Conservation (phyloP, 2,113 vertebrate genomes). For the Sylvilagus bachmani region DNA sequence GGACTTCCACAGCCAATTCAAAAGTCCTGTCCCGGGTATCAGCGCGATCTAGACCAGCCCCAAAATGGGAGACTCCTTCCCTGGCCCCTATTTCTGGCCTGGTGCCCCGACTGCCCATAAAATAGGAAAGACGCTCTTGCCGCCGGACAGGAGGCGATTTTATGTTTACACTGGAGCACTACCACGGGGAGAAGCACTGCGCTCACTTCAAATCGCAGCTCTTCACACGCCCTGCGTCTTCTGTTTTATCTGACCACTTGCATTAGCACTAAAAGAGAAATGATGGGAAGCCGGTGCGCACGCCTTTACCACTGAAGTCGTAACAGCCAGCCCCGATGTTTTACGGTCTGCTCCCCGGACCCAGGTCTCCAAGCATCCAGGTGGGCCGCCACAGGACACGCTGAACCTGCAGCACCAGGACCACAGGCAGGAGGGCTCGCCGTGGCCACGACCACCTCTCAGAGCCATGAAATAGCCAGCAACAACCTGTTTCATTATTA, state of each 20-base stretch:
- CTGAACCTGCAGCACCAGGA: neutral
- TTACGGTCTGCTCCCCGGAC: neutral
- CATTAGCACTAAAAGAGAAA: neutral
- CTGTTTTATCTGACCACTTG: constrained; percentile 16
- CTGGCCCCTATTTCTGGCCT: constrained; percentile 56
- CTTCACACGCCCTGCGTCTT: neutral
- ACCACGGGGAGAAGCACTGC: neutral
- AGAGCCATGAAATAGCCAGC: neutral
- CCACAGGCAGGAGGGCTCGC: neutral
- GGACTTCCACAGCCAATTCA: neutral
- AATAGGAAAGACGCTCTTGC: neutral
- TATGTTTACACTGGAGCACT: neutral
- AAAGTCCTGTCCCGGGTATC: constrained; percentile 28
- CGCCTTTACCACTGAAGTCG: neutral
- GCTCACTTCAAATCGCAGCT: neutral
- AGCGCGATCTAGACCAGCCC: neutral
- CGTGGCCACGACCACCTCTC: neutral
- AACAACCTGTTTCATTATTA: neutral
- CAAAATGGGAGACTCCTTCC: neutral
- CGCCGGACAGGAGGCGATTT: neutral
- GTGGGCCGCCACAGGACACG: neutral
- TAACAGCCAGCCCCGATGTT: constrained; percentile 29
- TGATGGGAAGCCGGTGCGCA: neutral
- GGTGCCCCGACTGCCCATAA: neutral
- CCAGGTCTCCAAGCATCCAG: neutral